A percentile compares a stretch with the other conserved stretches of the same genome.
Evolutionary conservation across 2,888 invertebrate genomes (phyloP).

Genomic region (Papilio elwesi): DNA sequence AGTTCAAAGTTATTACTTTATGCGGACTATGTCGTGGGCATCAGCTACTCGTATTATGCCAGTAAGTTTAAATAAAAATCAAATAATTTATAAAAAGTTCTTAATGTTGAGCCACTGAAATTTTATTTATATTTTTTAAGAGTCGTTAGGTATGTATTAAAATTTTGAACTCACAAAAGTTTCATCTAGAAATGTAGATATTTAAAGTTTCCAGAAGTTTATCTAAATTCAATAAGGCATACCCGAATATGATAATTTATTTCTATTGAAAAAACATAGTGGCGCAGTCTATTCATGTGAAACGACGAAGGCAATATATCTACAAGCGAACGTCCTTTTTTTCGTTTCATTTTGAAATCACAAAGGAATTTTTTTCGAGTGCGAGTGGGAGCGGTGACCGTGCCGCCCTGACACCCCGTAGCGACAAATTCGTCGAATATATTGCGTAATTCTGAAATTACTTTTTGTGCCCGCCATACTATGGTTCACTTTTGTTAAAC

Average conservation of each 20-base stretch:
- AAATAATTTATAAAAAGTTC: no score
- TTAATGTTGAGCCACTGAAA: no score
- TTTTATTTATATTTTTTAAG: no score
- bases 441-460: constrained; percentile 57
- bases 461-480: constrained; percentile 52
- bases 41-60: no score
- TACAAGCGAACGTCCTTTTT: constrained; percentile 4
- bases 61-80: no score
- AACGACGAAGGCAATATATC: constrained; percentile 19
- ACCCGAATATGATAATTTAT: constrained; percentile 41
- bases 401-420: constrained; percentile 19
- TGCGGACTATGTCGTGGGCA: no score
- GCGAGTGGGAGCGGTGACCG: constrained; percentile 42
- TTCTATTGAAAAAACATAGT: constrained; percentile 27
- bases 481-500: constrained; percentile 53
- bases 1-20: no score
- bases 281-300: constrained; percentile 7
- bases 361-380: constrained; percentile 31
- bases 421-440: constrained; percentile 50
- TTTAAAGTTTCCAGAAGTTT: background rate
- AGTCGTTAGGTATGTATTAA: no score
- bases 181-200: background rate
- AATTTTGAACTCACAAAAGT: no score
- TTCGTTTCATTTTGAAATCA: constrained; percentile 24
- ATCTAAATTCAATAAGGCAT: constrained; percentile 10